Base-by-base conservation (phyloP, 2,113 vertebrate species). In the Pseudonaja textilis region DNA sequence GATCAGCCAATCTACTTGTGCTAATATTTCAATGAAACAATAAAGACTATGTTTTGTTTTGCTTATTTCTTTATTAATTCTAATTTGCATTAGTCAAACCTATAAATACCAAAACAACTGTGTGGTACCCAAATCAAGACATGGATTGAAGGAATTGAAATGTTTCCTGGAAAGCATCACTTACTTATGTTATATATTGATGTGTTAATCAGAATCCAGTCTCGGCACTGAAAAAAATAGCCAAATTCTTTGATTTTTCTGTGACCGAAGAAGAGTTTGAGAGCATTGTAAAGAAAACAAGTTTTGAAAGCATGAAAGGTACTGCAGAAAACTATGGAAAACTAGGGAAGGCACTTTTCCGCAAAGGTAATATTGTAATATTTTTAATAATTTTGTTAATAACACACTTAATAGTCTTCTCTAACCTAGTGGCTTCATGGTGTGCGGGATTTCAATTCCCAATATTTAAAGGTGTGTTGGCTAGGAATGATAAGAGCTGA, bases 281-380 rank as follows among this genome's bases (percentile, higher is more conserved):
- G 92, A 85, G 4, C 61, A 50, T 90, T 94, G 23, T 6, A 11
- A 64, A 91, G 61, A 93, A 0, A 26, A 93, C 3, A 23, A 89
- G 11, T 85, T 96, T 96, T 81, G 87, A 95, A 92, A 29, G 59
- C 88, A 57, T 85, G 56, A 94, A 93, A 90, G 10, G 93, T 3
- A 93, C 94, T 69, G 45, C n/a, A 39, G 54, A 90, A 93, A 61
- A 0, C 0, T 22, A 7, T 74, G 93, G 86, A 61, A 10, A 0
- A 10, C 39, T 91, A 74, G 50, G 86, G 23, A 45, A 88, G 59
- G 0, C 50, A 88, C 81, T 95, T 91, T 95, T 94, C 64, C 54
- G 74, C 61, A 93, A 94, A 57, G 16, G 52, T 94, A 90, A 92
- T 0, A 25, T 42, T 45, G 34, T 22, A 22, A 81, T 81, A 81